Conservation (phyloP, 2,113 vertebrate species). For the Grammomys surdaster region DNA sequence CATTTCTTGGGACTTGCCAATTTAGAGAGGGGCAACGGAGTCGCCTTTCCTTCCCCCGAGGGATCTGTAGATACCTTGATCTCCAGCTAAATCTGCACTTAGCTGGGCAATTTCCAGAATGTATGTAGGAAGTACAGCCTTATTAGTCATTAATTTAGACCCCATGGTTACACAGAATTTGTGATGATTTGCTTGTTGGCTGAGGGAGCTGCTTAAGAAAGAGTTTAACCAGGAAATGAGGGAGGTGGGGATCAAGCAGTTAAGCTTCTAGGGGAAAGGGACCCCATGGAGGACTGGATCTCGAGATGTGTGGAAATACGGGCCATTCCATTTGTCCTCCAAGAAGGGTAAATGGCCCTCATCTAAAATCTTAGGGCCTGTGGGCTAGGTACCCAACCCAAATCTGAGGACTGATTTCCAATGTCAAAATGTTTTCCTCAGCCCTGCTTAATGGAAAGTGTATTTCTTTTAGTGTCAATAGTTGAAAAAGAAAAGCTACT, state of each 20-base stretch:
- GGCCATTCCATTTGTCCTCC: background rate
- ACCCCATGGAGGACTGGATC: too few species aligned
- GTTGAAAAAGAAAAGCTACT: constrained; percentile 55
- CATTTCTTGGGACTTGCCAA: background rate
- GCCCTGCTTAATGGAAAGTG: background rate
- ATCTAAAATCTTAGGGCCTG: background rate
- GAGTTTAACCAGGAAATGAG: constrained; percentile 51
- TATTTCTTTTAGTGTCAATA: background rate
- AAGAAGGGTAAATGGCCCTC: background rate
- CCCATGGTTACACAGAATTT: constrained; percentile 50
- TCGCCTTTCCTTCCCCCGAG: background rate
- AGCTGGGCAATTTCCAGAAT: constrained; percentile 38
- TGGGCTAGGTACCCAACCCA: background rate
- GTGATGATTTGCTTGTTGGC: constrained; percentile 66
- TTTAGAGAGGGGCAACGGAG: background rate
- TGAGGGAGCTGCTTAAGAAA: constrained; percentile 49
- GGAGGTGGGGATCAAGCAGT: background rate
- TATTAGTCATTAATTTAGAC: constrained; percentile 69
- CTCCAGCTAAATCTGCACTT: background rate
- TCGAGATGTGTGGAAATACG: background rate
- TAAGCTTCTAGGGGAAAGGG: constrained; percentile 25
- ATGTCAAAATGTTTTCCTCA: constrained; percentile 18
- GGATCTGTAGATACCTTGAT: background rate
- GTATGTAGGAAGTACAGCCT: constrained; percentile 42
- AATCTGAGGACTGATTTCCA: constrained; percentile 10